Percentiles rank a stretch among this genome's conserved stretches.
Evolutionary conservation across 2,113 vertebrate species (phyloP).

Genomic region (Macaca nemestrina): DNA sequence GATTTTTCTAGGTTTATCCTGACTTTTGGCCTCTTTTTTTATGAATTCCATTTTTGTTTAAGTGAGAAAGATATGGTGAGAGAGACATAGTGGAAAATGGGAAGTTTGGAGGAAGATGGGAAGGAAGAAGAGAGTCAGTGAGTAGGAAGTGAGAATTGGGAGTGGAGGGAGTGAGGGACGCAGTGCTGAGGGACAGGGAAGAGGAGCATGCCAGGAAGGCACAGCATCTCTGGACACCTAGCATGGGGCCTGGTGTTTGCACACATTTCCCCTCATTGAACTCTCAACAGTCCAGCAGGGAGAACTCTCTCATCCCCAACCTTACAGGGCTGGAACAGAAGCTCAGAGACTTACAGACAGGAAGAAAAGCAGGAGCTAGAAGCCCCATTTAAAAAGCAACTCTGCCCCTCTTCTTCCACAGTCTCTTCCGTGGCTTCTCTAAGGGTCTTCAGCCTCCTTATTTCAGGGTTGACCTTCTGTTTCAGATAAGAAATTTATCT

Average conservation of each 20-base stretch:
- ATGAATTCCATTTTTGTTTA: neutral
- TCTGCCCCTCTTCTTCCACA: neutral
- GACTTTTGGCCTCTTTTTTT: neutral
- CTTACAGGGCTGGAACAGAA: neutral
- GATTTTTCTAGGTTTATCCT: conserved; percentile 25
- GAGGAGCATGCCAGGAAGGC: neutral
- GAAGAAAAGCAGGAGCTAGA: neutral
- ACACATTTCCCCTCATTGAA: neutral
- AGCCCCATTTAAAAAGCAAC: neutral
- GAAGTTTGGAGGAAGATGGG: neutral
- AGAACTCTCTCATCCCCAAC: neutral
- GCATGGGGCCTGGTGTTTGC: neutral
- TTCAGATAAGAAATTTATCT: neutral
- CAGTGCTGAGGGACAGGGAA: accelerated
- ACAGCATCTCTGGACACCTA: neutral
- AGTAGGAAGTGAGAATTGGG: neutral
- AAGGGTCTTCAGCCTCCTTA: neutral
- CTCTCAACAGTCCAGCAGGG: neutral
- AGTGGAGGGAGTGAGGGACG: neutral
- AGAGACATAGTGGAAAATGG: neutral
- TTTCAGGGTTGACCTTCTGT: neutral
- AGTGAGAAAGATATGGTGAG: neutral
- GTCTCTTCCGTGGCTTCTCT: neutral
- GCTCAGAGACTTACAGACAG: neutral
- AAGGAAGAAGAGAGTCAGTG: neutral